These are phyloP conservation scores for Punctoribates punctum DNA, from an alignment of 2,888 invertebrate genomes.

Conservation along the genomic window DNA sequence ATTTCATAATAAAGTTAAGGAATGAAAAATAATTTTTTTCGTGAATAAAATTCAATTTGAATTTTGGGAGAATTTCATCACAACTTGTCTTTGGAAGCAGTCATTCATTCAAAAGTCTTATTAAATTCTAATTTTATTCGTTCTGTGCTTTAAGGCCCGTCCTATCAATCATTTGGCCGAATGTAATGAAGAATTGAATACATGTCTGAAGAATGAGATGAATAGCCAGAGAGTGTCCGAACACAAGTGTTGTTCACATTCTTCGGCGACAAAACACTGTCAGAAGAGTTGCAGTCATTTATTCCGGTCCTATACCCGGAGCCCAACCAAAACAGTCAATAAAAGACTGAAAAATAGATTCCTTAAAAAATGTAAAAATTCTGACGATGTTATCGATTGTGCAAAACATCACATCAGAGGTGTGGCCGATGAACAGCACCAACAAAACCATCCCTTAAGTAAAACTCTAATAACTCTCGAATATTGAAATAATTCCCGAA, in stretches of 20 bases:
- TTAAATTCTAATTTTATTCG: neutral
- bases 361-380: neutral
- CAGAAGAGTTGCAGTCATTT: neutral
- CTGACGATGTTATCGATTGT: slow-evolving; percentile 6
- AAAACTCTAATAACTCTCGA: neutral
- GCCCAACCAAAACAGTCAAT: neutral
- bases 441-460: neutral
- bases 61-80: too few species aligned
- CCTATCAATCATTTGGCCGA: neutral
- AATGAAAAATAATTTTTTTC: neutral
- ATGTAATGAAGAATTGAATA: neutral
- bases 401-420: neutral
- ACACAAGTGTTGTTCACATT: neutral
- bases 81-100: too few species aligned
- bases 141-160: neutral
- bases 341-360: slow-evolving; percentile 12
- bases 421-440: neutral
- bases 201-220: neutral
- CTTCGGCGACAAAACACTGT: neutral
- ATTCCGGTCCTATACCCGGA: neutral
- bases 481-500: too few species aligned
- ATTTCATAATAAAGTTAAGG: neutral
- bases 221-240: neutral
- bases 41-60: too few species aligned
- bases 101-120: too few species aligned